Conservation (phyloP, 2,797 vertebrate species). For the Netta rufina region DNA sequence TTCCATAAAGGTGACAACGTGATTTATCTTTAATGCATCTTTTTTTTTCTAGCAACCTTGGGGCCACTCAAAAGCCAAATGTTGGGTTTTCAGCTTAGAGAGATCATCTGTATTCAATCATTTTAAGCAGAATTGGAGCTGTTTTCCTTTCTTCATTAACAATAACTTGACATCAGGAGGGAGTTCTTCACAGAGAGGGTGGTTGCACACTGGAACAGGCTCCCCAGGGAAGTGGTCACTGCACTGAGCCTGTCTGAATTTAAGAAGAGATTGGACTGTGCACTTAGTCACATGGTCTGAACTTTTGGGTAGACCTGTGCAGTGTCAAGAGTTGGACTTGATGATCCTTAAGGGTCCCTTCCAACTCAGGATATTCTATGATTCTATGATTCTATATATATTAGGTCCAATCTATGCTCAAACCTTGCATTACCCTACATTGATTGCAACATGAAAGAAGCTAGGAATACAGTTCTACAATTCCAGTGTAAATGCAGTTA, state of each 20-base stretch:
- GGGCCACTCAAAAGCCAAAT: not conserved
- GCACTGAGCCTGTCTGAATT: too few species aligned
- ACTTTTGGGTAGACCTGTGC: too few species aligned
- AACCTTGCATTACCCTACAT: not conserved
- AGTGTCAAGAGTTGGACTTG: too few species aligned
- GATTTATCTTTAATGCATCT: conserved; percentile 13
- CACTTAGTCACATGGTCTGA: too few species aligned
- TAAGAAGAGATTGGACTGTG: too few species aligned
- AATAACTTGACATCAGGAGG: too few species aligned
- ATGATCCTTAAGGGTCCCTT: too few species aligned
- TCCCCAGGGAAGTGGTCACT: too few species aligned
- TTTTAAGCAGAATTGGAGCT: not conserved
- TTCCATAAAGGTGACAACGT: not conserved
- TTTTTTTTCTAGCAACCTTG: not conserved
- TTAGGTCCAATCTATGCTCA: not conserved
- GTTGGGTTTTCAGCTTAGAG: not conserved
- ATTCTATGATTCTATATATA: not conserved
- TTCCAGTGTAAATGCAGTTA: not conserved
- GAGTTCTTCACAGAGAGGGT: too few species aligned
- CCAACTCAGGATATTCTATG: too few species aligned
- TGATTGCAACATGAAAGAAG: not conserved
- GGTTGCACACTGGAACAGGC: too few species aligned
- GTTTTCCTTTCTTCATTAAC: not conserved
- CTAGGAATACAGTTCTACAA: not conserved
- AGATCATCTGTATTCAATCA: not conserved